These are phyloP conservation scores for Cheilosia vulpina DNA, from an alignment of 2,888 invertebrate genomes.

Conservation along the genomic window DNA sequence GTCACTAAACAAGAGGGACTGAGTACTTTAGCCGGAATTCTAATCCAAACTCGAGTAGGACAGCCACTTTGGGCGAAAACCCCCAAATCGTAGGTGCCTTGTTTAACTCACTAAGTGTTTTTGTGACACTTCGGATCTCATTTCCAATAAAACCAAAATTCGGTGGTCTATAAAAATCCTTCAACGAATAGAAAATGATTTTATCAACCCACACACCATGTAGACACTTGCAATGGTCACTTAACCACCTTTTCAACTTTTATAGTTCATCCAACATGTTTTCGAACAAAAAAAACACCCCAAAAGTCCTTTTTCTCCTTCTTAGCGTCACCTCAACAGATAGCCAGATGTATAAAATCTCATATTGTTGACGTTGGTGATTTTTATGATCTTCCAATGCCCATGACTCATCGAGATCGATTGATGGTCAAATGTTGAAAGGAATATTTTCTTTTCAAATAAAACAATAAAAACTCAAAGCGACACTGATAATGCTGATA, in stretches of 20 bases:
- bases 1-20: too few species aligned
- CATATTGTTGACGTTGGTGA: constrained; percentile 1
- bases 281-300: not conserved
- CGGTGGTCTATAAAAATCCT: not conserved
- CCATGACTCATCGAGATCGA: constrained; percentile 25
- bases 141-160: not conserved
- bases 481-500: constrained; percentile 50
- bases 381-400: constrained; percentile 24
- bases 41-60: too few species aligned
- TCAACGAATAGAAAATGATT: not conserved
- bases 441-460: constrained; percentile 31
- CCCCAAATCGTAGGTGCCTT: not conserved
- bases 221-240: constrained; percentile 32
- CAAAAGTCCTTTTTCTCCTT: too few species aligned
- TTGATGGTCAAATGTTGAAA: constrained; percentile 1
- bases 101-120: not conserved
- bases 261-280: constrained; percentile 24
- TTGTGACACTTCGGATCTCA: not conserved
- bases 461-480: constrained; percentile 43
- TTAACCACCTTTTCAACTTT: constrained; percentile 1
- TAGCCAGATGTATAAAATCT: too few species aligned
- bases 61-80: too few species aligned
- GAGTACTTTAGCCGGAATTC: too few species aligned
- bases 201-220: constrained; percentile 33
- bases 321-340: too few species aligned